Percentiles rank a stretch among this genome's conserved stretches.
These are phyloP conservation scores for Falco biarmicus DNA, from an alignment of 2,797 vertebrate genomes.

Conservation along the genomic window DNA sequence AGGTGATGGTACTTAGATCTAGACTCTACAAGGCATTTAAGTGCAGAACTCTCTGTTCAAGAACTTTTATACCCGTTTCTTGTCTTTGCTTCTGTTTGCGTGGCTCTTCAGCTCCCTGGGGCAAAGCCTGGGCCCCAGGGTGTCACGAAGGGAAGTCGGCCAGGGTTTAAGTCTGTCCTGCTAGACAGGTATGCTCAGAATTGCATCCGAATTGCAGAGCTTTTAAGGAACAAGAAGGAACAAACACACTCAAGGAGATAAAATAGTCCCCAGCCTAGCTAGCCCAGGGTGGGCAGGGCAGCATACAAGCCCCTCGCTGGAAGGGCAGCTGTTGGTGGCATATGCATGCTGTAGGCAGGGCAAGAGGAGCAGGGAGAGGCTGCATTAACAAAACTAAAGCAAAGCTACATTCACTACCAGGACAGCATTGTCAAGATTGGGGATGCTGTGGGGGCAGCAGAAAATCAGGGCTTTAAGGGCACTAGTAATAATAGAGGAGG, in stretches of 20 bases:
- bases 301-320: neutral
- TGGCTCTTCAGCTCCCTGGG: neutral
- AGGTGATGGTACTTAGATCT: neutral
- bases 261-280: neutral
- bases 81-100: neutral
- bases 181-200: neutral
- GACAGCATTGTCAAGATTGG: neutral
- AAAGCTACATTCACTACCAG: neutral
- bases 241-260: neutral
- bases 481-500: neutral
- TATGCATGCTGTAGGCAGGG: neutral
- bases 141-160: neutral
- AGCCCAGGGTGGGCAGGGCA: neutral
- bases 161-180: neutral
- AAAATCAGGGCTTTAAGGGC: neutral
- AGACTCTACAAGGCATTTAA: neutral
- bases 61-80: neutral
- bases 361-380: neutral
- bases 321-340: neutral
- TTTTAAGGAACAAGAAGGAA: neutral
- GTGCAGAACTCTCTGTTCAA: neutral
- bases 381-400: neutral
- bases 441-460: neutral
- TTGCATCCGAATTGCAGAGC: neutral
- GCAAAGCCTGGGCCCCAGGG: neutral